phyloP scores from a whole-genome alignment of 2,888 invertebrate genomes.

The Palloptera scutellata region DNA sequence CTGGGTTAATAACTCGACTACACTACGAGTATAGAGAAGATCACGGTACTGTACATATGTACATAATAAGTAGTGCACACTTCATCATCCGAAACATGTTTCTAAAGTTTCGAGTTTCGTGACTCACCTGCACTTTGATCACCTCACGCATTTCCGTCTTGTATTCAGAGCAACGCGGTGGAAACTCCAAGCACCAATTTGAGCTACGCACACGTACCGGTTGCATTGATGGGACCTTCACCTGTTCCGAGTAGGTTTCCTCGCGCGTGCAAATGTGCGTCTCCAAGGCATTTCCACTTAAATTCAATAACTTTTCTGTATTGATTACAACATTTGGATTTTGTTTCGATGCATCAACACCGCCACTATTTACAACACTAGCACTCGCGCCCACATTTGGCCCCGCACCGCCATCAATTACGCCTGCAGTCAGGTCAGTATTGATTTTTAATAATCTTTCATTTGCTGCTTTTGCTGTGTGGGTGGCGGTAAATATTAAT shows the following conservation, averaged over 20 bases:
- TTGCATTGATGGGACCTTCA: slow-evolving; percentile 64
- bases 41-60: too few species aligned
- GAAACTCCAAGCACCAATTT: slow-evolving; percentile 81
- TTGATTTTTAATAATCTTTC: slow-evolving; percentile 37
- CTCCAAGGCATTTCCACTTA: slow-evolving; percentile 13
- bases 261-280: slow-evolving; percentile 60
- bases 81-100: background rate
- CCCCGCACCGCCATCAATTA: background rate
- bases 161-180: slow-evolving; percentile 81
- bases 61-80: too few species aligned
- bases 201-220: slow-evolving; percentile 76
- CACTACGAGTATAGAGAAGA: too few species aligned
- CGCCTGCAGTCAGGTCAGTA: slow-evolving; percentile 40
- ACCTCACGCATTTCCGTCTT: slow-evolving; percentile 75
- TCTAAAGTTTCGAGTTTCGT: background rate
- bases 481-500: too few species aligned
- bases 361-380: slow-evolving; percentile 19
- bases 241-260: slow-evolving; percentile 67
- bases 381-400: background rate
- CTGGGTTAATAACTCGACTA: too few species aligned
- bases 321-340: slow-evolving; percentile 2
- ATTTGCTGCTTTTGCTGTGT: background rate
- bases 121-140: slow-evolving; percentile 74
- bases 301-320: too few species aligned
- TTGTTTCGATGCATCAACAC: slow-evolving; percentile 26